A percentile compares a stretch with the other conserved stretches of the same genome.
Conservation (phyloP, 2,113 vertebrate species). For the Columba livia region DNA sequence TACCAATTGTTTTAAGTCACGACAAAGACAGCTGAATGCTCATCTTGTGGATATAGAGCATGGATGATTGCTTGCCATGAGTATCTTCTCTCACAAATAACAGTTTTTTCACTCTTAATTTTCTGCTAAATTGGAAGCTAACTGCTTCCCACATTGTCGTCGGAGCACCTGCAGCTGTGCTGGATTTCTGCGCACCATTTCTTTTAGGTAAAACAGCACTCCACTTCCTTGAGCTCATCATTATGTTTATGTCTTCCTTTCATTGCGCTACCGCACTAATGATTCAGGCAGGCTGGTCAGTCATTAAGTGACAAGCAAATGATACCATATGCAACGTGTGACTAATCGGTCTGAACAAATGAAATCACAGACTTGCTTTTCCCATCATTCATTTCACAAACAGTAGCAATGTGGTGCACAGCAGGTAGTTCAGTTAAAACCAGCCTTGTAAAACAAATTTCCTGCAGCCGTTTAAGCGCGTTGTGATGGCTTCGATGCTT, state of each 20-base stretch:
- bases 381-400: constrained; percentile 86
- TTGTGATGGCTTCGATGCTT: constrained; percentile 50
- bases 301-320: constrained; percentile 98
- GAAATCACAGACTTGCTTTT: constrained; percentile 93
- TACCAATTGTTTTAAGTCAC: constrained; percentile 89
- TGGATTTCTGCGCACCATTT: constrained; percentile 88
- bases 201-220: constrained; percentile 85
- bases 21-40: constrained; percentile 89
- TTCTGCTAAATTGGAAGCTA: constrained; percentile 92
- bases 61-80: constrained; percentile 88
- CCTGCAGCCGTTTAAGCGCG: constrained; percentile 77
- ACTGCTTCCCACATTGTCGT: constrained; percentile 89
- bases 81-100: constrained; percentile 90
- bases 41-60: constrained; percentile 80
- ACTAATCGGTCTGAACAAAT: constrained; percentile 90
- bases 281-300: constrained; percentile 90
- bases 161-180: constrained; percentile 87
- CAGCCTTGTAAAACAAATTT: constrained; percentile 92
- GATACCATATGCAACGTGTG: constrained; percentile 89
- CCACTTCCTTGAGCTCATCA: constrained; percentile 89
- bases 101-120: constrained; percentile 91
- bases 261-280: constrained; percentile 83
- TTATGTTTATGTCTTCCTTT: constrained; percentile 91
- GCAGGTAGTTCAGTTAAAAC: constrained; percentile 89
- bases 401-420: constrained; percentile 82